phyloP scores from a whole-genome alignment of 53 echinoderm and acorn worm genomes.

The Crossaster papposus region DNA sequence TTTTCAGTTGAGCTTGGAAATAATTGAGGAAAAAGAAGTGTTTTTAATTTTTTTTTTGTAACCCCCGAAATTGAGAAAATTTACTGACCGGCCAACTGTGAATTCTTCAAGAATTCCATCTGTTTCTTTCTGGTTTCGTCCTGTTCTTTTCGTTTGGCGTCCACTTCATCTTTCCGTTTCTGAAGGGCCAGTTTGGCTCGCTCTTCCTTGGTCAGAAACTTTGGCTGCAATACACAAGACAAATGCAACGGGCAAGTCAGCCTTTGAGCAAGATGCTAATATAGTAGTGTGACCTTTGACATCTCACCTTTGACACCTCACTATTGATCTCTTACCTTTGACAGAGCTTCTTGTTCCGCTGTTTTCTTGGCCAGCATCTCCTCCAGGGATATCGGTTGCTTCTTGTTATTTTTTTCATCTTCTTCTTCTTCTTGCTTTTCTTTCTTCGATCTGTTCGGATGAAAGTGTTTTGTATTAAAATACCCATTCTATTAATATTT shows the following conservation, averaged over 20 bases:
- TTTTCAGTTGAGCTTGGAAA: no score
- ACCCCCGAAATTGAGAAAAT: neutral
- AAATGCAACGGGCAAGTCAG: neutral
- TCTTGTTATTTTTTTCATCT: constrained; percentile 61
- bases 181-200: constrained; percentile 80
- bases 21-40: no score
- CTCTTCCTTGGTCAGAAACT: constrained; percentile 93
- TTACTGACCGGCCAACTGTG: constrained; percentile 37
- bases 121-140: constrained; percentile 88
- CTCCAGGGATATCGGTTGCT: constrained; percentile 91
- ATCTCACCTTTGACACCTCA: no score
- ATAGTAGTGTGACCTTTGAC: neutral
- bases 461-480: neutral
- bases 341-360: constrained; percentile 84
- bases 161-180: constrained; percentile 79
- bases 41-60: no score
- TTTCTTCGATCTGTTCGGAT: neutral
- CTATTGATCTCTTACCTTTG: constrained; percentile 92
- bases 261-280: neutral
- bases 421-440: constrained; percentile 70
- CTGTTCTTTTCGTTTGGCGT: constrained; percentile 70
- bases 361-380: constrained; percentile 89
- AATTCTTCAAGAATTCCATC: constrained; percentile 72
- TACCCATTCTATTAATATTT: neutral
- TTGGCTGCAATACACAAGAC: constrained; percentile 56